Conservation (phyloP, 2,888 invertebrate species). For the Embidobia sp. region DNA sequence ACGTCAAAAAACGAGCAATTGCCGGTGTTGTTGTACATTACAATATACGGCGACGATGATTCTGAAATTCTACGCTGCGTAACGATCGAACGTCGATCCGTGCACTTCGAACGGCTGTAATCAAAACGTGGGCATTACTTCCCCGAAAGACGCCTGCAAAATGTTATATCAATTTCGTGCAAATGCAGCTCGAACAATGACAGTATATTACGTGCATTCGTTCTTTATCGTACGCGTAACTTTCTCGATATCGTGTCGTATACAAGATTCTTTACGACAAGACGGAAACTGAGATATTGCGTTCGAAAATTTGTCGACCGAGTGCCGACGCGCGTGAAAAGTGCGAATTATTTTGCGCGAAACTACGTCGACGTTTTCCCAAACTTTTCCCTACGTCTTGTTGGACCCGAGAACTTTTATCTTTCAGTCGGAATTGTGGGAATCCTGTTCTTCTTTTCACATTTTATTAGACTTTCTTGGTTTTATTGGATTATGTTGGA, state of each 20-base stretch:
- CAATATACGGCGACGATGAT: no score
- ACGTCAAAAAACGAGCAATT: no score
- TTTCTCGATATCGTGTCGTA: conserved; percentile 20
- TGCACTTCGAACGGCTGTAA: background rate
- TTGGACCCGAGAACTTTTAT: no score
- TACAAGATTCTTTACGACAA: conserved; percentile 7
- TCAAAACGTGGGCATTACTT: background rate
- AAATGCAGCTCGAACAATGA: conserved; percentile 38
- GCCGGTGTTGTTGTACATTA: no score
- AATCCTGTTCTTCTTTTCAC: no score
- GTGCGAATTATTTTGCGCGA: background rate
- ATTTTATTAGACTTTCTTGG: no score
- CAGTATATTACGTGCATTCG: conserved; percentile 24
- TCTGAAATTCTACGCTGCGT: no score
- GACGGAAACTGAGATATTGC: conserved; percentile 21
- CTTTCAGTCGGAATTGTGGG: no score
- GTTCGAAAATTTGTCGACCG: conserved; percentile 13
- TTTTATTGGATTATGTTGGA: no score
- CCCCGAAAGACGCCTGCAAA: background rate
- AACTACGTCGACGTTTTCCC: background rate
- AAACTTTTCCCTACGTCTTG: no score
- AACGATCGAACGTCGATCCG: conserved; percentile 3
- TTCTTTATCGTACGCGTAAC: conserved; percentile 30
- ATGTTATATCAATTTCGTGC: background rate
- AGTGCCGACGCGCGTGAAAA: background rate